Base-by-base conservation (phyloP, 1,140 invertebrate genomes). In the Melanaphis sacchari region DNA sequence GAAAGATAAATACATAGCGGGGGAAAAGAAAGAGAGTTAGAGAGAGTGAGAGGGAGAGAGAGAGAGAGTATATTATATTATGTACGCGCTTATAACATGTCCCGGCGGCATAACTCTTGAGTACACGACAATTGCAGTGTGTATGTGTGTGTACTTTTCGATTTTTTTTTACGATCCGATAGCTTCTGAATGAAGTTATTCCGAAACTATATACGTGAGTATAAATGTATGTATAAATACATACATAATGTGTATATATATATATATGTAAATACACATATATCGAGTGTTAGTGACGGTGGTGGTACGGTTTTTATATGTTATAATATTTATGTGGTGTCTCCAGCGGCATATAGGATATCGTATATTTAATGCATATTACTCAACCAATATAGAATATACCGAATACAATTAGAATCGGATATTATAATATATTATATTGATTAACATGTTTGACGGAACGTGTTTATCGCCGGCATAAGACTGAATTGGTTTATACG, bases 381-480 rank as follows among this genome's bases (percentile, higher is more conserved):
- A 26, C 21, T 66, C n/a, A n/a, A n/a, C n/a, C n/a, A n/a, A 66
- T 66, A 66, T 81, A 21, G 66, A 36, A 40, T 40, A 38, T 40
- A 38, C n/a, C 59, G 38, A 85, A 85, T 85, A 66, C 76, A 81
- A 90, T 90, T 90, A 59, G 49, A 90, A 59, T 90, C 52, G 89
- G 84, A 46, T 46, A 46, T 76, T 46, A 87, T 46, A 87, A 40
- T 87, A 87, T n/a, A 46, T 36, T 54, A 49, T 66, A 49, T 91
- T 40, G 90, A 92, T 92, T 92, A 92, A 84, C 81, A 92, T 92
- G 91, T 92, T 84, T 26, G 91, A 31, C 36, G 46, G 36, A 84
- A 92, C 91, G 54, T 40, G 91, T 92, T 92, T 84, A 92, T 92
- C 46, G 81, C 22, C n/a, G 18, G 41, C 8, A 40, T 81, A 26